phyloP scores from a whole-genome alignment of 2,113 vertebrate genomes.

The Rattus rattus region DNA sequence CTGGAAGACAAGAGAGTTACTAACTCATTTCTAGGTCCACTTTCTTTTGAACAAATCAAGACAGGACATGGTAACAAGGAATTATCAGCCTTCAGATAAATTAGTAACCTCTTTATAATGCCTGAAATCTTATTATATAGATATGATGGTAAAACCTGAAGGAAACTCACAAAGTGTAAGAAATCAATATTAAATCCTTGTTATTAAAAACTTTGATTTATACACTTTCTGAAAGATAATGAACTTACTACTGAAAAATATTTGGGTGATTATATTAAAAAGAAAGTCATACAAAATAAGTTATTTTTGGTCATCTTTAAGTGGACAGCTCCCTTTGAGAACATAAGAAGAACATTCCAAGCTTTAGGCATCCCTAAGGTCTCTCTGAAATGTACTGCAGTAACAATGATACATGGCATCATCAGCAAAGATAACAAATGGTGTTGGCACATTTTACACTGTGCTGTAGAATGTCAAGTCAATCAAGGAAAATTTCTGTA shows the following conservation, averaged over 20 bases:
- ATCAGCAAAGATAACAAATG: not conserved
- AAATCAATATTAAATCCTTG: conserved; percentile 37
- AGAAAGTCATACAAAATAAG: not conserved
- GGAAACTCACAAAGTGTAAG: not conserved
- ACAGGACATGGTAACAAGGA: not conserved
- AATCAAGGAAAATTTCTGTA: not conserved
- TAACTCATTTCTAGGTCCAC: conserved; percentile 14
- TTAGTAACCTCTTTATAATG: not conserved
- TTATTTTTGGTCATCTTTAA: not conserved
- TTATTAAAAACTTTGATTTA: not conserved
- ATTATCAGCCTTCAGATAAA: conserved; percentile 15
- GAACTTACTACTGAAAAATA: not conserved
- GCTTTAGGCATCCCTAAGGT: not conserved
- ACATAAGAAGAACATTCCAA: not conserved
- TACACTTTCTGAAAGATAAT: conserved; percentile 1
- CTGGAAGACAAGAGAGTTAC: not conserved
- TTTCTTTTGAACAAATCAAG: not conserved
- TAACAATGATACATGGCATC: not conserved
- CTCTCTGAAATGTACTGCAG: not conserved
- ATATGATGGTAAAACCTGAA: conserved; percentile 45
- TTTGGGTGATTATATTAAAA: not conserved
- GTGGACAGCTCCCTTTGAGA: not conserved
- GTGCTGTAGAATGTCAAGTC: not conserved
- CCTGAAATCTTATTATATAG: conserved; percentile 63
- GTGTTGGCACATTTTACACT: not conserved